Base-by-base conservation (phyloP, 2,888 invertebrate species). In the Ectemnius cavifrons region DNA sequence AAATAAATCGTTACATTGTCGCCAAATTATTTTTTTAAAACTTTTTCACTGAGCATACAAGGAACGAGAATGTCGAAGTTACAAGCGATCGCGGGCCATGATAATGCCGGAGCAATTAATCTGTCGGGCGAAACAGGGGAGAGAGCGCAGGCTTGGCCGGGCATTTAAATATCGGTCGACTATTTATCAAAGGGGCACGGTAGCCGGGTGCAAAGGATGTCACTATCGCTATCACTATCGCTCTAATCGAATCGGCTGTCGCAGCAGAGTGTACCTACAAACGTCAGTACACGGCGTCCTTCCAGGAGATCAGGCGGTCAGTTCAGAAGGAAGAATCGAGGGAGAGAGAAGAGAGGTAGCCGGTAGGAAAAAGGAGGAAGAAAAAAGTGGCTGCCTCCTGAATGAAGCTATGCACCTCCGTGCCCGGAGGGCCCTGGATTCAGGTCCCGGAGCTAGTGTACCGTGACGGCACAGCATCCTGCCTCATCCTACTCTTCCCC, bases 391-490 rank as follows among this genome's bases (percentile, higher is more conserved):
- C 74, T 79, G 79, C 73, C 79, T 79, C 76, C 73, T 78, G 84
- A 84, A 84, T 81, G 85, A 83, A 84, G 84, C 80, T 83, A 84
- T 84, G 83, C 83, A 80, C 81, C 84, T 83, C 82, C 78, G 79
- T 85, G 85, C 82, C 86, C 84, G 84, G 86, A 86, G 86, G 88
- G 84, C 84, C 82, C 79, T 79, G 79, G 85, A 87, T 87, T 87
- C 86, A 82, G 86, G 85, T 86, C 85, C 85, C 77, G 86, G 71
- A 82, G 87, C 87, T 87, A 87, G 87, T 86, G 86, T 88, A 87
- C 87, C 87, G 87, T 88, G 88, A 88, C 89, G 89, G 86, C 85
- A 83, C 88, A 88, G 88, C 89, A 89, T 89, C 88, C 88, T 87
- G 87, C 85, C 85, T 83, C 80, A 81, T 82, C 85, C 80, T 78